Evolutionary conservation across 2,888 invertebrate species (phyloP).

Genomic region (Drosophila meridionalis): DNA sequence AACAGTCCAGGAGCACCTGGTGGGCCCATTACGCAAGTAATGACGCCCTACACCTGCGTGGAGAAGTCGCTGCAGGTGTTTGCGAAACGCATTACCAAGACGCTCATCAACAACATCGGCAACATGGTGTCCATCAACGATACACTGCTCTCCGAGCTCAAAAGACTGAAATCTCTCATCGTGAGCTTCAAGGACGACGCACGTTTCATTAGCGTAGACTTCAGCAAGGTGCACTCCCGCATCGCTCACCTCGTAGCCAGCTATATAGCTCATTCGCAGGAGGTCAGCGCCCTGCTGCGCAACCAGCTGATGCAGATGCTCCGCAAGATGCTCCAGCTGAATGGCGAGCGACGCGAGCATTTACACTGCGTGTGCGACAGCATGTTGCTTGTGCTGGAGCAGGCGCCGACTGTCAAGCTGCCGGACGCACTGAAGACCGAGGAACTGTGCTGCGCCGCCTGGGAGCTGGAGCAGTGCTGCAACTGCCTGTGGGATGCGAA

Average conservation of each 20-base stretch:
- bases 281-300: conserved; percentile 53
- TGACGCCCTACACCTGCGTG: conserved; percentile 86
- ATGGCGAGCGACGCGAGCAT: conserved; percentile 85
- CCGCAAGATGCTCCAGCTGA: conserved; percentile 60
- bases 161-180: conserved; percentile 89
- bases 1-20: conserved; percentile 6
- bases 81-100: conserved; percentile 89
- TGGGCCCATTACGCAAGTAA: conserved; percentile 63
- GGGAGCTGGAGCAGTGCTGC: conserved; percentile 87
- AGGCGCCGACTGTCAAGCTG: conserved; percentile 49
- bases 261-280: conserved; percentile 86
- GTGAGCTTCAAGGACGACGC: conserved; percentile 89
- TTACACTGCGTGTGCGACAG: conserved; percentile 85
- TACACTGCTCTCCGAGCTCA: conserved; percentile 88
- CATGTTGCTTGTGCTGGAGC: conserved; percentile 82
- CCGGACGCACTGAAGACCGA: conserved; percentile 87
- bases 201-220: conserved; percentile 88
- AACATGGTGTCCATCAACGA: conserved; percentile 87
- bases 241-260: conserved; percentile 88
- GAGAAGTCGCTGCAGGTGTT: conserved; percentile 88
- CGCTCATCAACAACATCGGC: conserved; percentile 87
- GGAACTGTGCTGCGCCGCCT: conserved; percentile 86
- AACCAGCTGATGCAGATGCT: conserved; percentile 73
- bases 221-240: conserved; percentile 88
- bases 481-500: conserved; percentile 87